A percentile compares a stretch with the other conserved stretches of the same genome.
Conservation (phyloP, 2,113 vertebrate species). For the Phodopus roborovskii region DNA sequence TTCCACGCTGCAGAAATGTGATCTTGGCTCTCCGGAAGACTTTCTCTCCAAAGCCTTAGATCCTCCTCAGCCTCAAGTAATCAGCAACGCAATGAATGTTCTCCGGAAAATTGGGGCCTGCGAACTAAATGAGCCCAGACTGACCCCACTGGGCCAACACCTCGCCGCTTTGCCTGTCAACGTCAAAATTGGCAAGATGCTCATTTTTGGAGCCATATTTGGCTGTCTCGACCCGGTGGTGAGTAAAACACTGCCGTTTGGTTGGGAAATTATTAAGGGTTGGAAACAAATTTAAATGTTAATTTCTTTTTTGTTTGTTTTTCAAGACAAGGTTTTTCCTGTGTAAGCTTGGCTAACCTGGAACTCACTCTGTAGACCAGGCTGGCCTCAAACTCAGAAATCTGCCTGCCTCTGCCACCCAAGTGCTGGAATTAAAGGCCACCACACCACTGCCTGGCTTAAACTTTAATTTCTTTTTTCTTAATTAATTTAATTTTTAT, state of each 20-base stretch:
- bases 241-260: conserved; percentile 77
- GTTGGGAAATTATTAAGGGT: background rate
- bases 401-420: background rate
- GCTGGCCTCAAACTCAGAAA: background rate
- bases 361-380: background rate
- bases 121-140: conserved; percentile 87
- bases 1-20: conserved; percentile 91
- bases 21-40: conserved; percentile 95
- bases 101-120: conserved; percentile 96
- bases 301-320: background rate
- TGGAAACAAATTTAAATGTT: conserved; percentile 21
- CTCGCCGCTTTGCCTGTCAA: conserved; percentile 96
- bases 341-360: background rate
- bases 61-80: conserved; percentile 94
- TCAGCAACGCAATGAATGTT: conserved; percentile 95
- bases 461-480: background rate
- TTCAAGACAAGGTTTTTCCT: background rate
- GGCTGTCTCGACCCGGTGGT: conserved; percentile 97
- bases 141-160: conserved; percentile 97
- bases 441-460: background rate
- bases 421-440: background rate
- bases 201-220: conserved; percentile 97
- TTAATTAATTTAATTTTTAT: background rate
- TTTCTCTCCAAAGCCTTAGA: conserved; percentile 95
- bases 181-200: conserved; percentile 99